These are phyloP conservation scores for Gari tellinella DNA, from an alignment of 2,888 invertebrate species.

Conservation along the genomic window DNA sequence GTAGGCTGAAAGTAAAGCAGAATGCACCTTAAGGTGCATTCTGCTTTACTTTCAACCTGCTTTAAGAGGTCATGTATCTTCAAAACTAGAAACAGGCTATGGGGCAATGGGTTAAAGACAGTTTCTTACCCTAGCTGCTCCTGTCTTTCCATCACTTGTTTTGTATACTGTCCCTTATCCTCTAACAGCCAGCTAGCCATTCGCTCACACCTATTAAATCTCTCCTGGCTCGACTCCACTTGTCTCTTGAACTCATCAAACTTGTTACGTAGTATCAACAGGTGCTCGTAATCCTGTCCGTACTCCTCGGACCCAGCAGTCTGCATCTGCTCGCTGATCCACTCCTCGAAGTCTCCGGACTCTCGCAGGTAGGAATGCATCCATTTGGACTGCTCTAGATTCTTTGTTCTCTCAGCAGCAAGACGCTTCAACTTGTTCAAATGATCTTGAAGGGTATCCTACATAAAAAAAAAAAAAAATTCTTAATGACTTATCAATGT, in stretches of 20 bases:
- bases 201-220: constrained; percentile 88
- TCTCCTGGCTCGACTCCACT: constrained; percentile 92
- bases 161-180: constrained; percentile 93
- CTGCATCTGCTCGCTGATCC: constrained; percentile 97
- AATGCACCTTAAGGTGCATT: too few species aligned
- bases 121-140: constrained; percentile 91
- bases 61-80: too few species aligned
- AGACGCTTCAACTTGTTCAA: constrained; percentile 92
- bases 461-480: background rate
- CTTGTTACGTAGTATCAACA: constrained; percentile 90
- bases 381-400: constrained; percentile 96
- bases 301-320: constrained; percentile 97
- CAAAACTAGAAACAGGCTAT: too few species aligned
- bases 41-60: too few species aligned
- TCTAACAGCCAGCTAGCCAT: constrained; percentile 87
- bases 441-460: constrained; percentile 84
- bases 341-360: constrained; percentile 95
- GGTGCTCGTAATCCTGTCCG: constrained; percentile 98
- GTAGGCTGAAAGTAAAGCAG: too few species aligned
- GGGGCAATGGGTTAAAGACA: too few species aligned
- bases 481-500: background rate
- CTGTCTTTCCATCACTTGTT: constrained; percentile 92
- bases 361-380: constrained; percentile 85
- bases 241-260: constrained; percentile 95
- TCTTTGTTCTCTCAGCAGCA: constrained; percentile 91